Conservation (phyloP, 2,113 vertebrate genomes). For the Urocolius indicus region DNA sequence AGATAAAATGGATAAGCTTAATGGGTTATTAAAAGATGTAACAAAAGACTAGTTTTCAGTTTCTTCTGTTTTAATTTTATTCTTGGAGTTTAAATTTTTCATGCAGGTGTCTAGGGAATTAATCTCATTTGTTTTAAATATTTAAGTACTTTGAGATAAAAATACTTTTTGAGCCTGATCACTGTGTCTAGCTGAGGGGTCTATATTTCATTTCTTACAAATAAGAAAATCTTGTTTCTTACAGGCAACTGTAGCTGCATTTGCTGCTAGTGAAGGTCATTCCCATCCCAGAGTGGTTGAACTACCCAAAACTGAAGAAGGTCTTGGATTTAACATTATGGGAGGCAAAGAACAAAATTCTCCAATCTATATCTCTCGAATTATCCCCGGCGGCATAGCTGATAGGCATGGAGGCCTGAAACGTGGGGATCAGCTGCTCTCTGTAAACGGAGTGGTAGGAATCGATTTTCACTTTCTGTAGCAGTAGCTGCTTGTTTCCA, state of each 20-base stretch:
- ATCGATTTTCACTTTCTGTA: slow-evolving; percentile 30
- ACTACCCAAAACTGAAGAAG: slow-evolving; percentile 97
- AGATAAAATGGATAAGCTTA: background rate
- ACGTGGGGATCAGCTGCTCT: slow-evolving; percentile 96
- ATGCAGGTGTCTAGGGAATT: background rate
- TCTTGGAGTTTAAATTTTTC: background rate
- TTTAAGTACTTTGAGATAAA: background rate
- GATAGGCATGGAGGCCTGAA: slow-evolving; percentile 96
- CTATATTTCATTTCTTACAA: background rate
- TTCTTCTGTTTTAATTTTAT: background rate
- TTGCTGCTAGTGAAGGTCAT: slow-evolving; percentile 98
- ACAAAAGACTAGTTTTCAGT: background rate
- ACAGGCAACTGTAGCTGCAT: slow-evolving; percentile 96
- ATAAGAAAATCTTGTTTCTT: slow-evolving; percentile 17
- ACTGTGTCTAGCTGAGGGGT: background rate
- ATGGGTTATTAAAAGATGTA: background rate
- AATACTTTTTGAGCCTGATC: background rate
- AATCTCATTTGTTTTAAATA: background rate
- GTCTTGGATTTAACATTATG: slow-evolving; percentile 98
- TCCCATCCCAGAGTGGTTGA: slow-evolving; percentile 97
- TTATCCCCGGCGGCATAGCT: slow-evolving; percentile 96
- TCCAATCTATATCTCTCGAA: slow-evolving; percentile 97
- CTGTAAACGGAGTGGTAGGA: slow-evolving; percentile 96
- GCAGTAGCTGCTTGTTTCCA: slow-evolving; percentile 59
- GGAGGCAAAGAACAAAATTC: slow-evolving; percentile 99